These are phyloP conservation scores for Salarias fasciatus DNA, from an alignment of 2,797 vertebrate genomes.

Conservation along the genomic window DNA sequence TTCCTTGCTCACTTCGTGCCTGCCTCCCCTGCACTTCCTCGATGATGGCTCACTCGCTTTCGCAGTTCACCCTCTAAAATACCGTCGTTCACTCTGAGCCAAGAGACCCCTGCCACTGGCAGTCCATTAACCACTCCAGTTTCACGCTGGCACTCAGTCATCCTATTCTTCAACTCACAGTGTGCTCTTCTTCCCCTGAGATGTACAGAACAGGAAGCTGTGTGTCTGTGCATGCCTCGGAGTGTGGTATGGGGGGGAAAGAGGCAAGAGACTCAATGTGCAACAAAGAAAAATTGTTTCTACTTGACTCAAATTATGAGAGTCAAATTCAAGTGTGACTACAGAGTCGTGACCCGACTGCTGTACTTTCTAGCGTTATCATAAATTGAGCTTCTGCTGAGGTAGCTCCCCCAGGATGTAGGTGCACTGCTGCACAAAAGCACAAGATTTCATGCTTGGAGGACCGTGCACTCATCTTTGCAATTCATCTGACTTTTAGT, in stretches of 20 bases:
- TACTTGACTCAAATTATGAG: constrained; percentile 16
- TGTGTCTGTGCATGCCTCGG: constrained; percentile 1
- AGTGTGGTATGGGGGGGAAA: constrained; percentile 5
- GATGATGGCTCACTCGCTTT: constrained; percentile 35
- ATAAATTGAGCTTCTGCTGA: constrained; percentile 57
- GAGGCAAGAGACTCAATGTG: constrained; percentile 1
- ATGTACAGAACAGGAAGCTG: constrained; percentile 35
- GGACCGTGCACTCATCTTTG: constrained; percentile 24
- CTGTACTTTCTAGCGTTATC: constrained; percentile 25
- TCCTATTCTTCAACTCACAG: constrained; percentile 51
- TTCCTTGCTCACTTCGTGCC: not conserved
- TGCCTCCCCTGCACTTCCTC: constrained; percentile 9
- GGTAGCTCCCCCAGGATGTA: constrained; percentile 72
- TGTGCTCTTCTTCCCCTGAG: constrained; percentile 40
- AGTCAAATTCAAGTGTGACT: constrained; percentile 24
- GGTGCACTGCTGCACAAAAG: constrained; percentile 45
- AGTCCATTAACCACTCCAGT: constrained; percentile 72
- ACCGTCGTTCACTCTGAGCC: constrained; percentile 44
- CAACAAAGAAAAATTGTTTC: constrained; percentile 15
- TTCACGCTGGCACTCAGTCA: constrained; percentile 65
- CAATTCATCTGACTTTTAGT: constrained; percentile 17
- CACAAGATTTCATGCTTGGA: constrained; percentile 39
- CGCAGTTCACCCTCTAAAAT: constrained; percentile 42
- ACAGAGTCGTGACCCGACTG: constrained; percentile 26
- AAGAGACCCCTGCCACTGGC: constrained; percentile 57